Percentiles rank a stretch among this genome's conserved stretches.
These are phyloP conservation scores for Poeciliopsis infans DNA, from an alignment of 2,797 vertebrate species.

Conservation along the genomic window DNA sequence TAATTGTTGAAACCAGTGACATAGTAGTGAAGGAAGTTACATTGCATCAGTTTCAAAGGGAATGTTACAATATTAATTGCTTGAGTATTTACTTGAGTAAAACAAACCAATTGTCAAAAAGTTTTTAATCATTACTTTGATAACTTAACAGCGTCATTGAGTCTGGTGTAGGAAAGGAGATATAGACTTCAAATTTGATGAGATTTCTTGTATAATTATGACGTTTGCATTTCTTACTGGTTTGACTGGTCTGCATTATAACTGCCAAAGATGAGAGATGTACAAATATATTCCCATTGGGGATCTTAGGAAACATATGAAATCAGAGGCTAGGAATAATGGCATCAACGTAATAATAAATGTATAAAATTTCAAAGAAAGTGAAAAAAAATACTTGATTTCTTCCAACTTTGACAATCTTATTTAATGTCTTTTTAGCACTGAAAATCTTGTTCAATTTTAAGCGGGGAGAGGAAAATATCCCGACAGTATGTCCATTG, in stretches of 20 bases:
- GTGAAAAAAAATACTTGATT: neutral
- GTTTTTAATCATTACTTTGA: neutral
- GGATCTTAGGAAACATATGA: neutral
- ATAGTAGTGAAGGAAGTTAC: neutral
- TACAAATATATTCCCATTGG: neutral
- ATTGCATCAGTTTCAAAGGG: neutral
- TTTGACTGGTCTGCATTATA: no score
- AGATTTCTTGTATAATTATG: neutral
- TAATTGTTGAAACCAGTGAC: neutral
- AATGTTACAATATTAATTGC: neutral
- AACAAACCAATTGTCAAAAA: neutral
- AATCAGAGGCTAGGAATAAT: neutral
- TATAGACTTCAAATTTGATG: neutral
- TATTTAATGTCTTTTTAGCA: slow-evolving; percentile 4
- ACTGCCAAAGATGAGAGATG: neutral
- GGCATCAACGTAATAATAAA: neutral
- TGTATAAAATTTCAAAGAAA: neutral
- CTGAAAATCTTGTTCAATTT: slow-evolving; percentile 27
- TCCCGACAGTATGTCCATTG: slow-evolving; percentile 53
- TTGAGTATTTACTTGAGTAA: neutral
- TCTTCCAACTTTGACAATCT: slow-evolving; percentile 7
- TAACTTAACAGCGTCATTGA: neutral
- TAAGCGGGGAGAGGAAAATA: slow-evolving; percentile 5
- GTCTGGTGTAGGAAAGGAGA: neutral
- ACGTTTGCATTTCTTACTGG: neutral